Base-by-base conservation (phyloP, 2,888 invertebrate genomes). In the Aleiodes leptofemur region DNA sequence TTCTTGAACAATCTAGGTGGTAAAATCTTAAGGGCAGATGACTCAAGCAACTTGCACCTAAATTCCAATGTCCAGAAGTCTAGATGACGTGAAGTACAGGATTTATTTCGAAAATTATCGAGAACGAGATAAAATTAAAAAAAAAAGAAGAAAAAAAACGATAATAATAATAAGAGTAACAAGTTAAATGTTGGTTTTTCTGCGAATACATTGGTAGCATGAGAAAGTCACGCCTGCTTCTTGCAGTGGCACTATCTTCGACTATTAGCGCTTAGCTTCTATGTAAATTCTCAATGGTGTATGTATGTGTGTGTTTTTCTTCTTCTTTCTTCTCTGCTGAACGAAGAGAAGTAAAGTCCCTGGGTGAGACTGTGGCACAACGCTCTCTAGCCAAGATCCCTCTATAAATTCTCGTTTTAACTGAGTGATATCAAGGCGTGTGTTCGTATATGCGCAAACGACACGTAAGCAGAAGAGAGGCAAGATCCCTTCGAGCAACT, bases 261-360 rank as follows among this genome's bases (percentile, higher is more conserved):
- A 51, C 68, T 51, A 68, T 68, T 68, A 68, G 51, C 51, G 68
- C 48, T 64, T 48, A 16, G 48, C 64, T 64, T 23, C 64, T 64
- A 64, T 64, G 64, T 11, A 57, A 57, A 57, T 57, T 57, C 84
- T 83, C 83, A 81, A 74, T 74, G 68, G 76, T 73, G 23, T 23
- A 2, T 23, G 23, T 23, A 2, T 23, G 23, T 23, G 23, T 23
- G 23, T 23, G 23, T 23, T 1, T 23, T 23, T 23, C 2, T 23
- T 2, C 66, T 53, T 69, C 78, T 79, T 72, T 77, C 70, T 61
- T 59, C 69, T 75, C 82, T 56, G 78, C 81, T 76, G 79, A 51
- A 66, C 64, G 57, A 73, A 75, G 55, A 76, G 78, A 76, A 73
- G 69, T 74, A 73, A 73, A 69, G 53, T n/a, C n/a, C 70, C 56